phyloP scores from a whole-genome alignment of 23 tunicate species.

The Ascidia mentula region DNA sequence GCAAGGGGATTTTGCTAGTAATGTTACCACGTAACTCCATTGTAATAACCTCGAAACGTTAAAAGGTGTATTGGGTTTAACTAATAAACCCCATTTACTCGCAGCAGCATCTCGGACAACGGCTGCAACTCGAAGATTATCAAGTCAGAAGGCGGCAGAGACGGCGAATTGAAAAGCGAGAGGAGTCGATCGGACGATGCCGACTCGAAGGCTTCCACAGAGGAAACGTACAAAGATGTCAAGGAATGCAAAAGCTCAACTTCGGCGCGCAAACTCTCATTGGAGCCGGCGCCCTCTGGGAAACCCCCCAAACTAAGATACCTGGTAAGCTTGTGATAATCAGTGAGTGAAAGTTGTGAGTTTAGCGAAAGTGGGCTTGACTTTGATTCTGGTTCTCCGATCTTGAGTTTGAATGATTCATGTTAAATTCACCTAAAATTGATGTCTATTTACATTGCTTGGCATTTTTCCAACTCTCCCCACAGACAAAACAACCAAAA shows the following conservation, averaged over 20 bases:
- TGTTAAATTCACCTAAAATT: too few relatives aligned
- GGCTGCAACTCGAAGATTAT: slow-evolving; percentile 50
- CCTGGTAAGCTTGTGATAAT: slow-evolving; percentile 62
- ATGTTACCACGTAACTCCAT: too few relatives aligned
- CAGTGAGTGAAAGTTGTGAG: too few relatives aligned
- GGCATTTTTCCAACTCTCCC: too few relatives aligned
- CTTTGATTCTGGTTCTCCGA: too few relatives aligned
- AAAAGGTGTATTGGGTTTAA: too few relatives aligned
- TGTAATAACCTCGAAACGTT: too few relatives aligned
- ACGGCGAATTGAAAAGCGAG: slow-evolving; percentile 17
- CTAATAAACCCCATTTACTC: background rate
- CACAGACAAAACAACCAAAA: too few relatives aligned
- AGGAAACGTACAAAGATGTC: background rate
- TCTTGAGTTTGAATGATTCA: too few relatives aligned
- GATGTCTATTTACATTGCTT: too few relatives aligned
- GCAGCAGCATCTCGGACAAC: slow-evolving; percentile 43
- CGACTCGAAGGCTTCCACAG: slow-evolving; percentile 28
- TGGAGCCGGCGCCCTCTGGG: background rate
- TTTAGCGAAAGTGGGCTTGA: too few relatives aligned
- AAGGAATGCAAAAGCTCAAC: background rate
- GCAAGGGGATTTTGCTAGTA: too few relatives aligned
- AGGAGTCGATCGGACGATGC: slow-evolving; percentile 31
- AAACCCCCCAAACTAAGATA: slow-evolving; percentile 76
- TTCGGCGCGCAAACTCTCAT: background rate
- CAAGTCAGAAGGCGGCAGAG: slow-evolving; percentile 44